Evolutionary conservation across 2,113 vertebrate species (phyloP), one percentile per base, ranked within the genome.

Genomic region (Lepus europaeus): DNA sequence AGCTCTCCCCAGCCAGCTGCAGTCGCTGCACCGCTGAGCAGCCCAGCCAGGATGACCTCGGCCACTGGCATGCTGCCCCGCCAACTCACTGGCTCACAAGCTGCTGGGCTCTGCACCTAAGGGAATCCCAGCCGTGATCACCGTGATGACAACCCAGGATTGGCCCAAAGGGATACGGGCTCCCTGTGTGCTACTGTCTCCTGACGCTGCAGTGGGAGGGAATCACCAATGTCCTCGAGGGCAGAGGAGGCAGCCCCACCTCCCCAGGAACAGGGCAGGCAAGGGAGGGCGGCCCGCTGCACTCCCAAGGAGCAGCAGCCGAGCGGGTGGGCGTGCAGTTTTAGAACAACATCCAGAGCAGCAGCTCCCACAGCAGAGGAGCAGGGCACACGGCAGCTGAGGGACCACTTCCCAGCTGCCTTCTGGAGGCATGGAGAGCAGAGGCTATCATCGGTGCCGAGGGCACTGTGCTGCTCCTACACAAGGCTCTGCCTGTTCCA

Each of bases 91-190:
- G 23, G 51, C 91, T 88, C 78, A 72, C 78, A 77, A 83, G 77
- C 88, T 92, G 53, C 13, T 92, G 89, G 95, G 93, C 82, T 90
- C 72, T 45, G 45, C 61, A 91, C 94, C 91, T 68, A 77, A 90
- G 90, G 83, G 93, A 92, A 93, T 89, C 92, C 80, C 74, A 89
- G 59, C 85, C 85, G 89, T 69, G 91, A 96, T 85, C 64, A 74
- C 56, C 17, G 19, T 78, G 81, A 69, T 5, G 20, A 91, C 91
- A 94, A 78, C 68, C 49, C 23, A 76, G 85, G 53, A n/a, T 5
- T 85, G 89, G 89, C 92, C 74, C 82, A 78, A 61, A 61, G 45
- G 88, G 63, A 63, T 1, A 9, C 20, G 7, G 85, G 83, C 39
- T 91, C 76, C 64, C 53, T 33, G 74, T 1, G 6, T 78, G 76